Base-by-base conservation (phyloP, 2,888 invertebrate genomes). In the Aspidiotus rigidus region DNA sequence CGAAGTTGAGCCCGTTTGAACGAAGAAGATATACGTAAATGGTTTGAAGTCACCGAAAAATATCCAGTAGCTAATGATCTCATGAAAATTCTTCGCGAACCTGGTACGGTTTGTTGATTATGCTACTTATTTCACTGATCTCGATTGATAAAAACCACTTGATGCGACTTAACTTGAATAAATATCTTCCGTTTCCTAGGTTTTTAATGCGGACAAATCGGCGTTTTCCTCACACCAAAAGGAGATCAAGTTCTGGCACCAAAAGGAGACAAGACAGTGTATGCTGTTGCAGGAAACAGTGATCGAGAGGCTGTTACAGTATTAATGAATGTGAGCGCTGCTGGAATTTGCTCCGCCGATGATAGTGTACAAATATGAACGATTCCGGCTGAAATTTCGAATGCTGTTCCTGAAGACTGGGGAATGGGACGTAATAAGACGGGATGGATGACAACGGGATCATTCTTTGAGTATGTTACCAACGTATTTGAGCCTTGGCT, bases 401-500 rank as follows among this genome's bases (percentile, higher is more conserved):
- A 59, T 41, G 73, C 54, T 57, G 64, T 72, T 15, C 74, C 74
- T 16, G 7, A 13, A 17, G 59, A 64, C 11, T 74, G 72, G 72
- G 72, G 63, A 42, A 56, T 73, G 10, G 74, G 73, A 9, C 72
- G 72, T 42, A 67, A 71, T 11, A 71, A 72, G 11, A 64, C 60
- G 11, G 74, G 72, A 0, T 73, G 74, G 74, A 74, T 74, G 73
- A 72, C 55, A 6, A 41, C 64, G 13, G 64, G 69, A 57, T 40
- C 66, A 7, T 74, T 74, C 64, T 74, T 49, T 69, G 72, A 73
- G 64, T 73, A 70, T 53, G 61, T 73, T 9, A 41, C 71, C 13
- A 74, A 74, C 56, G 56, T 72, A n/a, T 74, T 75, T 39, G 13
- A 72, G 17, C 71, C 72, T n/a, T 75, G 72, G 72, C 56, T 74